These are phyloP conservation scores for Carettochelys insculpta DNA, from an alignment of 2,113 vertebrate species.

Conservation along the genomic window DNA sequence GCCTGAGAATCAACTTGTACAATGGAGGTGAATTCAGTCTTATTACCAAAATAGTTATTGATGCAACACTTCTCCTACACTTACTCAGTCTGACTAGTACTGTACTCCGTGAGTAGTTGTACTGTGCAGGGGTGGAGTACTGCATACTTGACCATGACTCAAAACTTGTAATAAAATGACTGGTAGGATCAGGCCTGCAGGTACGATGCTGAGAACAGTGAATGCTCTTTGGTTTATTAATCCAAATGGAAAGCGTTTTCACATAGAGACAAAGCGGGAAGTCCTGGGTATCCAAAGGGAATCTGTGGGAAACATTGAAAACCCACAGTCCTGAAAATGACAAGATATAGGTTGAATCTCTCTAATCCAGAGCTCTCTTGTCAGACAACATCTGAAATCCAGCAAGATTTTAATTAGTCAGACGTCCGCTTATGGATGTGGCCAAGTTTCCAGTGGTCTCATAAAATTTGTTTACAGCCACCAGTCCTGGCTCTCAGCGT, in stretches of 20 bases:
- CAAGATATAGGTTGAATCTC: too few relatives aligned
- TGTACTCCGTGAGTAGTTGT: neutral
- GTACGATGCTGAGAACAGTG: neutral
- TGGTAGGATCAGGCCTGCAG: rapidly evolving
- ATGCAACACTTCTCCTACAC: rapidly evolving
- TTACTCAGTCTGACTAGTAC: neutral
- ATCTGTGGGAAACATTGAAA: neutral
- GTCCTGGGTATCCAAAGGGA: neutral
- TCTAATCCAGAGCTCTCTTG: too few relatives aligned
- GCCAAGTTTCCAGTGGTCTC: too few relatives aligned
- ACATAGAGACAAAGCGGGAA: rapidly evolving
- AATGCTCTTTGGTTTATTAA: neutral
- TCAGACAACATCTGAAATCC: too few relatives aligned
- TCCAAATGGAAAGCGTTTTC: neutral
- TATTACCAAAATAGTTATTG: neutral
- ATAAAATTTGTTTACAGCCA: too few relatives aligned
- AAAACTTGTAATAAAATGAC: neutral
- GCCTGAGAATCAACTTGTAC: neutral
- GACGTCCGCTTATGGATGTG: too few relatives aligned
- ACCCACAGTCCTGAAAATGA: neutral
- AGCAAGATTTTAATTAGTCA: too few relatives aligned
- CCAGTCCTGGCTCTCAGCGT: too few relatives aligned
- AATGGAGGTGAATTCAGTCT: rapidly evolving
- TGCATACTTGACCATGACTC: rapidly evolving
- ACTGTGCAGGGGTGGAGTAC: neutral